Evolutionary conservation across 2,113 vertebrate species (phyloP).

Genomic region (Hippotragus niger): DNA sequence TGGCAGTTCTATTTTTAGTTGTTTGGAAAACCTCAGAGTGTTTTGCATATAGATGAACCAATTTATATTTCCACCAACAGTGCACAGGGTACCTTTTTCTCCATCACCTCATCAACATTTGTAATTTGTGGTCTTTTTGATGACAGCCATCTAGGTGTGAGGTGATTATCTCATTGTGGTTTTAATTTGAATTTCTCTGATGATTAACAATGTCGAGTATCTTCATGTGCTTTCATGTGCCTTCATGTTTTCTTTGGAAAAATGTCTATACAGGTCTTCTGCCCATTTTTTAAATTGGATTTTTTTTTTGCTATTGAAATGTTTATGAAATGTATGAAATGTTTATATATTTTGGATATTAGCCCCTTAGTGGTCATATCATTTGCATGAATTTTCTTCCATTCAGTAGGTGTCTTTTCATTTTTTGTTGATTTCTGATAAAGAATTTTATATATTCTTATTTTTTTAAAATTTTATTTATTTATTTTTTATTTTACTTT

Average conservation of each 20-base stretch:
- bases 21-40: neutral
- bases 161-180: neutral
- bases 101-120: neutral
- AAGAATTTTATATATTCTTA: neutral
- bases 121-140: neutral
- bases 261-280: neutral
- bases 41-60: neutral
- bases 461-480: too few species aligned
- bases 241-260: neutral
- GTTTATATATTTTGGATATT: neutral
- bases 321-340: neutral
- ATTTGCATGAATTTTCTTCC: neutral
- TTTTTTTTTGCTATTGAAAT: neutral
- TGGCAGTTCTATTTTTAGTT: neutral
- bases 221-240: neutral
- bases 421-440: neutral
- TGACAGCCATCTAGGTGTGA: neutral
- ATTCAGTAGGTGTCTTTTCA: neutral
- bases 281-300: neutral
- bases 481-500: too few species aligned
- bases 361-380: neutral
- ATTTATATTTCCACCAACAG: neutral
- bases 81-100: neutral
- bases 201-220: neutral
- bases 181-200: neutral